phyloP scores from a whole-genome alignment of 1,140 invertebrate genomes.

The Drosophila malerkotliana region DNA sequence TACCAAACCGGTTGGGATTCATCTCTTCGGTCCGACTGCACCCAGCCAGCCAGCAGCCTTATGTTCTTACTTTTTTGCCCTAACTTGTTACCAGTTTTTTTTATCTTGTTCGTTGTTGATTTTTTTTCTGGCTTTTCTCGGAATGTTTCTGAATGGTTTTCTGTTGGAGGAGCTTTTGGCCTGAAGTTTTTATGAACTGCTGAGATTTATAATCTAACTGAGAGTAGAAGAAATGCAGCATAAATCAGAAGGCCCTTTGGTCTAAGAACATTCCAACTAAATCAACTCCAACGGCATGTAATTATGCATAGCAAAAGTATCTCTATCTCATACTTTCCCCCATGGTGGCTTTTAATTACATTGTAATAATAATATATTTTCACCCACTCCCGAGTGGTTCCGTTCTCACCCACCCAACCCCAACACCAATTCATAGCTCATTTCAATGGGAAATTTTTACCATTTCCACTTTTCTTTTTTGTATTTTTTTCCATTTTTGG shows the following conservation, averaged over 20 bases:
- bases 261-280: constrained; percentile 20
- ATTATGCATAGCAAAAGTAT: constrained; percentile 34
- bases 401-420: constrained; percentile 37
- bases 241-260: constrained; percentile 35
- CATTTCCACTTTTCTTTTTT: constrained; percentile 22
- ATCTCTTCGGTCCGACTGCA: constrained; percentile 34
- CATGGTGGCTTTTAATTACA: constrained; percentile 47
- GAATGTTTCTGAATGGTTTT: constrained; percentile 54
- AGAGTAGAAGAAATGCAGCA: constrained; percentile 24
- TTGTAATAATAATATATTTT: constrained; percentile 50
- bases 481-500: constrained; percentile 12
- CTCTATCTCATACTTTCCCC: constrained; percentile 40
- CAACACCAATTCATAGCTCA: constrained; percentile 38
- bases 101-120: constrained; percentile 20
- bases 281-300: constrained; percentile 23
- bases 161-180: constrained; percentile 17
- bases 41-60: constrained; percentile 34
- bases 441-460: constrained; percentile 35
- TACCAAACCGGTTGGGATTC: constrained; percentile 55
- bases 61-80: constrained; percentile 75
- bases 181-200: constrained; percentile 48
- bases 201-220: constrained; percentile 53
- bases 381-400: constrained; percentile 38
- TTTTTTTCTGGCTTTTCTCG: constrained; percentile 39
- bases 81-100: constrained; percentile 70